Conservation (phyloP, 53 echinoderm and acorn worm species). For the Stichopus horrens region DNA sequence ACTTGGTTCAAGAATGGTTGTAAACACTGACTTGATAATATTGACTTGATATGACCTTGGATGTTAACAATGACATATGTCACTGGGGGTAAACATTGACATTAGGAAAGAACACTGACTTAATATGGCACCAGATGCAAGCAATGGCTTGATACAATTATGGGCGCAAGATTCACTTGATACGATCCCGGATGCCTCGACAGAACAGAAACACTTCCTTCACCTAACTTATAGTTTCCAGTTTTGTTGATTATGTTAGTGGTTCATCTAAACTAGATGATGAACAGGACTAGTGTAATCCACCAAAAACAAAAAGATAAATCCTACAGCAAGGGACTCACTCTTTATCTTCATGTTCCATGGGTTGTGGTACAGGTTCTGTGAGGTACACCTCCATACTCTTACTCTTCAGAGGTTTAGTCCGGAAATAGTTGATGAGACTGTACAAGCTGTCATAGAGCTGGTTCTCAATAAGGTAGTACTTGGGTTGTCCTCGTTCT, state of each 20-base stretch:
- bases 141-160: too few relatives aligned
- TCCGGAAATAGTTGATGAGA: slow-evolving; percentile 91
- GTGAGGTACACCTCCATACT: slow-evolving; percentile 79
- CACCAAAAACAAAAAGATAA: neutral
- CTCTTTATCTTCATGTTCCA: slow-evolving; percentile 97
- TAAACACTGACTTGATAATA: too few relatives aligned
- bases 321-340: slow-evolving; percentile 60
- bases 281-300: neutral
- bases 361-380: slow-evolving; percentile 94
- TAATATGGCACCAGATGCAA: too few relatives aligned
- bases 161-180: too few relatives aligned
- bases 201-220: slow-evolving; percentile 53
- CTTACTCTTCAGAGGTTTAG: slow-evolving; percentile 77
- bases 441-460: slow-evolving; percentile 96
- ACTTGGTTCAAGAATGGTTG: too few relatives aligned
- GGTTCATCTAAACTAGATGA: slow-evolving; percentile 48
- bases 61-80: too few relatives aligned
- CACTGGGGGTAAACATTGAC: too few relatives aligned
- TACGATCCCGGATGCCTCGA: neutral
- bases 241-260: slow-evolving; percentile 66
- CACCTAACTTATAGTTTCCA: slow-evolving; percentile 85
- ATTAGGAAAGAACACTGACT: too few relatives aligned
- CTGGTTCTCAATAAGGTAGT: slow-evolving; percentile 92
- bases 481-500: slow-evolving; percentile 84
- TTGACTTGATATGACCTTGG: too few relatives aligned